Evolutionary conservation across 1,140 invertebrate species (phyloP).

Genomic region (Lepidurus couesii): DNA sequence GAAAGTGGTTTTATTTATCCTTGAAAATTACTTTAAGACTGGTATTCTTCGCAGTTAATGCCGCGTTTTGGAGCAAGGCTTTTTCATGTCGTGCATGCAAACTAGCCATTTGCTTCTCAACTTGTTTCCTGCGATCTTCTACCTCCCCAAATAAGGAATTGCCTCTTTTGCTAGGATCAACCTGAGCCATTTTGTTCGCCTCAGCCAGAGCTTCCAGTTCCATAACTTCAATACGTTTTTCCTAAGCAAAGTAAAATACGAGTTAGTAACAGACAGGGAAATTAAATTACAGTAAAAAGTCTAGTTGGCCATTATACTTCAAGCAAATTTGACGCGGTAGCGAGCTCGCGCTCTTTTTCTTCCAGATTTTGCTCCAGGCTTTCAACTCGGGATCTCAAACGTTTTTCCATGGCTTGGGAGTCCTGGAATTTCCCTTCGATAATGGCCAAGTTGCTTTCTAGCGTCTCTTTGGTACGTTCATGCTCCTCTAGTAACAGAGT

Average conservation of each 20-base stretch:
- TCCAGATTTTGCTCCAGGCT: constrained; percentile 34
- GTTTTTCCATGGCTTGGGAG: neutral
- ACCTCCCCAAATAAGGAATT: constrained; percentile 41
- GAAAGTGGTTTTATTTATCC: neutral
- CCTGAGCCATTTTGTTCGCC: constrained; percentile 36
- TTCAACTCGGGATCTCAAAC: constrained; percentile 26
- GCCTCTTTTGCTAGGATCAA: constrained; percentile 37
- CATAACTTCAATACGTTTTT: constrained; percentile 31
- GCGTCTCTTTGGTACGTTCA: neutral
- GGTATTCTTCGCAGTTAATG: constrained; percentile 26
- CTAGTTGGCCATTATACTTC: constrained; percentile 24
- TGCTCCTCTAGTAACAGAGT: neutral
- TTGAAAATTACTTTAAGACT: constrained; percentile 29
- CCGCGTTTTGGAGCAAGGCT: constrained; percentile 34
- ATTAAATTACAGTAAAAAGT: neutral
- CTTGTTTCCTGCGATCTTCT: constrained; percentile 39
- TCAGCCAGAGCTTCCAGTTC: constrained; percentile 36
- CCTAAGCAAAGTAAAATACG: neutral
- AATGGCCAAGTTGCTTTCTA: neutral
- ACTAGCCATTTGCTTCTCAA: constrained; percentile 36
- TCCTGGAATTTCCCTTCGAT: neutral
- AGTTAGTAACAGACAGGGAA: neutral
- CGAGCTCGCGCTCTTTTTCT: constrained; percentile 36
- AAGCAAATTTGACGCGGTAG: constrained; percentile 27
- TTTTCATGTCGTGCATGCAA: constrained; percentile 36